Conservation (phyloP, 2,797 vertebrate species). For the Tachyglossus aculeatus region DNA sequence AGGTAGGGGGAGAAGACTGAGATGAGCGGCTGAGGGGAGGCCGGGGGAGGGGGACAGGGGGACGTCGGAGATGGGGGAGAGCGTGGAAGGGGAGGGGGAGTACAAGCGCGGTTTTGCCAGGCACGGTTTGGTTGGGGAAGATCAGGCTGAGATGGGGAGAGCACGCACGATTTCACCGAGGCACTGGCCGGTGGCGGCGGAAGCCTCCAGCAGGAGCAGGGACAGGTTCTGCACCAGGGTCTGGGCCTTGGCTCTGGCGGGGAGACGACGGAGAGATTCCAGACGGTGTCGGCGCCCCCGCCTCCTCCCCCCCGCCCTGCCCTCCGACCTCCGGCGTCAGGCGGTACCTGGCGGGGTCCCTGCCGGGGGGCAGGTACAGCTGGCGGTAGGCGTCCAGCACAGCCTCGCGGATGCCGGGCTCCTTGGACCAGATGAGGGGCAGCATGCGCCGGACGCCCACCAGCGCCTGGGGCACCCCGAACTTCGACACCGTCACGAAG, state of each 20-base stretch:
- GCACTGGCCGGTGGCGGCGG: constrained; percentile 87
- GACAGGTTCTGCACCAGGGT: constrained; percentile 87
- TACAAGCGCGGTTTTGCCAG: too few species aligned
- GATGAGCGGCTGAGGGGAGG: too few species aligned
- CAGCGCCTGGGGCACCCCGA: constrained; percentile 88
- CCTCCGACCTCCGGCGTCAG: not conserved
- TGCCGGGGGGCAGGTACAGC: constrained; percentile 86
- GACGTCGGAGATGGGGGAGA: not conserved
- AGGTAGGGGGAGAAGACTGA: not conserved
- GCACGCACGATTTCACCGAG: constrained; percentile 95
- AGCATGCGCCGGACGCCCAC: constrained; percentile 92
- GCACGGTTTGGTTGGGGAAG: too few species aligned
- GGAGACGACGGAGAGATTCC: not conserved
- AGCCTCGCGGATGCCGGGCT: constrained; percentile 88
- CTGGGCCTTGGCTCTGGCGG: constrained; percentile 83
- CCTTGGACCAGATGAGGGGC: constrained; percentile 93
- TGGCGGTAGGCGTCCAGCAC: constrained; percentile 91
- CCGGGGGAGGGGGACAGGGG: not conserved
- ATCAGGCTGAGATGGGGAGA: not conserved
- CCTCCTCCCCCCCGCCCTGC: too few species aligned
- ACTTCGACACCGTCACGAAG: constrained; percentile 90
- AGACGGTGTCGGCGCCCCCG: too few species aligned
- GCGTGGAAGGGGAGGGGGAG: not conserved
- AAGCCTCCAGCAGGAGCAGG: constrained; percentile 88
- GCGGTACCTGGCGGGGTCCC: constrained; percentile 81